phyloP scores from a whole-genome alignment of 2,888 invertebrate genomes.

The Lacanobia oleracea region DNA sequence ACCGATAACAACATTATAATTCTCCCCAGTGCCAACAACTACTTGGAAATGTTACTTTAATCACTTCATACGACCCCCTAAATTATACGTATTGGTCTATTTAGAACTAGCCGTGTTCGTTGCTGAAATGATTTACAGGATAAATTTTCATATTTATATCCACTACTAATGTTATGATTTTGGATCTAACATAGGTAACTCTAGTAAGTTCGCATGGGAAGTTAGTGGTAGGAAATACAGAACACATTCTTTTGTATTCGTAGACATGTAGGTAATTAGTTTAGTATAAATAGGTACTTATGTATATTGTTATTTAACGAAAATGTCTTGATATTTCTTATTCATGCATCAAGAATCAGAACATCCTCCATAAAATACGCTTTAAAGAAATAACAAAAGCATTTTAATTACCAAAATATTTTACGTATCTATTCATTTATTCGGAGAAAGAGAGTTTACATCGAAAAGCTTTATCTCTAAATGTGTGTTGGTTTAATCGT shows the following conservation, averaged over 20 bases:
- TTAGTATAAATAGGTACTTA: too few species aligned
- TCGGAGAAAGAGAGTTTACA: slow-evolving; percentile 26
- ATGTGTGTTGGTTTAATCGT: slow-evolving; percentile 70
- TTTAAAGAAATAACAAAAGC: not conserved
- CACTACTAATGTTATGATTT: slow-evolving; percentile 31
- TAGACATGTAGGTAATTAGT: too few species aligned
- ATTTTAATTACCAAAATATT: slow-evolving; percentile 21
- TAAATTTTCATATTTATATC: slow-evolving; percentile 75
- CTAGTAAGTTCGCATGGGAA: too few species aligned
- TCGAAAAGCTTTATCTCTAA: slow-evolving; percentile 57
- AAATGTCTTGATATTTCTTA: not conserved
- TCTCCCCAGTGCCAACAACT: slow-evolving; percentile 77
- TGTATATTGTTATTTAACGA: too few species aligned
- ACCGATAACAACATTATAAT: slow-evolving; percentile 87
- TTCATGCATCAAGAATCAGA: not conserved
- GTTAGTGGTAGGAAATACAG: too few species aligned
- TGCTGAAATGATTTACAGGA: slow-evolving; percentile 81
- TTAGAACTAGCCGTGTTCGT: slow-evolving; percentile 76
- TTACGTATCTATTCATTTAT: slow-evolving; percentile 16
- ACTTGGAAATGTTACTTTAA: slow-evolving; percentile 88
- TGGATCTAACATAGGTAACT: not conserved
- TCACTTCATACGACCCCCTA: slow-evolving; percentile 85
- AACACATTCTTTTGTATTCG: too few species aligned
- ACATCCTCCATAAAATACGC: not conserved
- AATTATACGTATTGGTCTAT: slow-evolving; percentile 83